Evolutionary conservation across 2,797 vertebrate species (phyloP).

Genomic region (Hippoglossus hippoglossus): DNA sequence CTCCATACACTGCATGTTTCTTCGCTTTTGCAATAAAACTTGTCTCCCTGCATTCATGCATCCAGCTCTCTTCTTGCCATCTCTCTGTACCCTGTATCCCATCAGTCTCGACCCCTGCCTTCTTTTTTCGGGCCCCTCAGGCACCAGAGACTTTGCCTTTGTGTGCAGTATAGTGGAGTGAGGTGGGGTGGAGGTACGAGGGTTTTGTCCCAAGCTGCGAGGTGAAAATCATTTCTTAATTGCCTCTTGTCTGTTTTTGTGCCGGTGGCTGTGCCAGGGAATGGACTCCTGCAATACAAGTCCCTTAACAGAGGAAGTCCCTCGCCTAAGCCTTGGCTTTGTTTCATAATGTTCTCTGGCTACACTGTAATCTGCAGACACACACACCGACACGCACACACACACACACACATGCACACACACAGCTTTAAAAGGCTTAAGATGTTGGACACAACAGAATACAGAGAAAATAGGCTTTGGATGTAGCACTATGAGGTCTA

Average conservation of each 20-base stretch:
- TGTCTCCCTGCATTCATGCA: slow-evolving; percentile 8
- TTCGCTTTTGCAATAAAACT: background rate
- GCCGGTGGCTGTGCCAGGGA: slow-evolving; percentile 57
- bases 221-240: slow-evolving; percentile 79
- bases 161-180: slow-evolving; percentile 33
- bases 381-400: slow-evolving; percentile 19
- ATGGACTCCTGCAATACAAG: slow-evolving; percentile 55
- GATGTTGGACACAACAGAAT: slow-evolving; percentile 60
- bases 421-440: slow-evolving; percentile 65
- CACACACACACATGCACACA: slow-evolving; percentile 21
- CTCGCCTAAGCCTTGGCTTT: slow-evolving; percentile 69
- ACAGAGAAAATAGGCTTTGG: slow-evolving; percentile 56
- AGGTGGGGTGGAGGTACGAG: slow-evolving; percentile 35
- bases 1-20: background rate
- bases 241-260: slow-evolving; percentile 58
- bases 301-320: slow-evolving; percentile 65
- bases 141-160: slow-evolving; percentile 52
- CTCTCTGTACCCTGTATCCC: background rate
- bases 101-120: background rate
- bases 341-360: slow-evolving; percentile 65
- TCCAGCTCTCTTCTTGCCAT: slow-evolving; percentile 14
- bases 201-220: slow-evolving; percentile 65
- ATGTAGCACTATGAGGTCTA: slow-evolving; percentile 35
- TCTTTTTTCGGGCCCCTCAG: slow-evolving; percentile 21
- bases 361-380: slow-evolving; percentile 65